phyloP scores from a whole-genome alignment of 2,113 vertebrate genomes.

The Leptosomus discolor region DNA sequence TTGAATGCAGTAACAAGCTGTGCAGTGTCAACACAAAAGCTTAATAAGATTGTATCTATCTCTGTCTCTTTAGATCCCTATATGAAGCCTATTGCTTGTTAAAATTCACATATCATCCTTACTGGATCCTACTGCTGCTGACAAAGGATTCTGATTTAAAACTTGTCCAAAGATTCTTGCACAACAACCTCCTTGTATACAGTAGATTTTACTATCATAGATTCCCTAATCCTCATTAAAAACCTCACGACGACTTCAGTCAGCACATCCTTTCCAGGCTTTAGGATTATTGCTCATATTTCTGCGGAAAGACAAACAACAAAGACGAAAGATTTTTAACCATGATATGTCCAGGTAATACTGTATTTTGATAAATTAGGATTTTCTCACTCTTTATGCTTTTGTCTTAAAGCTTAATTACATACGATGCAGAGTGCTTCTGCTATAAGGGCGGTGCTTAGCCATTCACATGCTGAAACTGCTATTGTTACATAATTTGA shows the following conservation, averaged over 20 bases:
- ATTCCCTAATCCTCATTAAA: slow-evolving; percentile 26
- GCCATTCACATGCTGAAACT: neutral
- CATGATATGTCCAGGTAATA: neutral
- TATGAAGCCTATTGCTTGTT: slow-evolving; percentile 1
- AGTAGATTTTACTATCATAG: neutral
- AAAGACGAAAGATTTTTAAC: neutral
- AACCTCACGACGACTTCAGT: neutral
- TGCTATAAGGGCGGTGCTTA: neutral
- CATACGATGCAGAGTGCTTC: neutral
- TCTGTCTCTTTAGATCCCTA: slow-evolving; percentile 20
- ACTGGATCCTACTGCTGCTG: slow-evolving; percentile 21
- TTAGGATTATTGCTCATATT: neutral
- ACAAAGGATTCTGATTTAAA: slow-evolving; percentile 47
- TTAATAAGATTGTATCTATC: slow-evolving; percentile 26
- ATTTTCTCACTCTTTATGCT: neutral
- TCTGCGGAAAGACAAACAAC: neutral
- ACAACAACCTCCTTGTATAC: neutral
- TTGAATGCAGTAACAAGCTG: slow-evolving; percentile 37
- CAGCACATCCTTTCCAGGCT: neutral
- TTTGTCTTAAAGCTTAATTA: neutral
- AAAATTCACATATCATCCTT: slow-evolving; percentile 40
- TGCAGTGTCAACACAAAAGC: slow-evolving; percentile 46
- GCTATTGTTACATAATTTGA: neutral
- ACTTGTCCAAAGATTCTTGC: neutral
- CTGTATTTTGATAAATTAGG: neutral